Base-by-base conservation (phyloP, 2,797 vertebrate species). In the Chrosomus eos region DNA sequence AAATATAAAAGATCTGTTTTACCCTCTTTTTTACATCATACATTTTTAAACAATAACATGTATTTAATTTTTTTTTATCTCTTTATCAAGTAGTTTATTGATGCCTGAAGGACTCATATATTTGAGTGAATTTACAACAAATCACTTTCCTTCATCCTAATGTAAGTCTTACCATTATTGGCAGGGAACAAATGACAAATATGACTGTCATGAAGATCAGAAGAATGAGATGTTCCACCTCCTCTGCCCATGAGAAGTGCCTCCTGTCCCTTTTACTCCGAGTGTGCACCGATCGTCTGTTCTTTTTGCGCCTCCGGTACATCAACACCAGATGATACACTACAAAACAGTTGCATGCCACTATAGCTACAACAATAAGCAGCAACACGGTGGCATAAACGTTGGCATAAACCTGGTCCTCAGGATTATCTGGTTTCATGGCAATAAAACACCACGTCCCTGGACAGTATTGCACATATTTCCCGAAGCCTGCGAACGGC, bases 401-500 rank as follows among this genome's bases (percentile, higher is more conserved):
- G 85, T 89, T 92, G 55, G 96, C 95, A 86, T 97, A 99, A 38
- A 86, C 62, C 0, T 87, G 75, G 28, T 92, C 4, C 19, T 19
- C 0, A 0, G 0, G 11, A 0, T 0, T 0, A 0, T 0, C 0
- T 0, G 33, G 89, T 62, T 92, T 92, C 88, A 93, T 88, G 88
- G 93, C 91, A 26, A 99, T 95, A 91, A 99, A 99, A 93, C 98
- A 99, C 98, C 98, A 99, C 0, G 97, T 98, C 68, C 98, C 98
- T 0, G 98, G 98, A 87, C 95, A 96, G 89, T 99, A 98, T 80
- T 97, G 97, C 0, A 94, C 93, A 33, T 96, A 97, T 1, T 16
- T 60, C 2, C 97, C 96, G 11, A 96, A 95, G 43, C 91, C 91
- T 8, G 90, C 31, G 48, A 97, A 93, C 0, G 97, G 97, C 80